Conservation (phyloP, 2,888 invertebrate genomes). For the Polyommatus icarus region DNA sequence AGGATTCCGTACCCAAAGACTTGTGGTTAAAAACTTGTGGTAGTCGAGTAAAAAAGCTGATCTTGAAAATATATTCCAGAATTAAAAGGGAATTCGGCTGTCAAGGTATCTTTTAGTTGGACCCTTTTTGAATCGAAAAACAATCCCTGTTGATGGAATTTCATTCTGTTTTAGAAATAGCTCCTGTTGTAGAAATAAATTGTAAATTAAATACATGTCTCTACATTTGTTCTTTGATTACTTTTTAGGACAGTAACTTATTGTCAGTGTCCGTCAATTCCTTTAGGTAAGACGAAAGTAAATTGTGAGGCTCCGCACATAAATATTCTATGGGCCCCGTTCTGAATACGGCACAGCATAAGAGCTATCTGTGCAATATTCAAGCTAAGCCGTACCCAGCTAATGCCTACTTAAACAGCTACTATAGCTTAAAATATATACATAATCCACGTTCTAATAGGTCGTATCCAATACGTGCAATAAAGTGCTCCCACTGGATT, state of each 20-base stretch:
- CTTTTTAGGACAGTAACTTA: no score
- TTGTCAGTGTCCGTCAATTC: not conserved
- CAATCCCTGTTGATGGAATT: not conserved
- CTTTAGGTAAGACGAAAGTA: not conserved
- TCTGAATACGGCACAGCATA: no score
- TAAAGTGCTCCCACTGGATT: not conserved
- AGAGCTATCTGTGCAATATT: no score
- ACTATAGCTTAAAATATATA: not conserved
- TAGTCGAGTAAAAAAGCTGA: no score
- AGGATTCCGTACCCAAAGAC: no score
- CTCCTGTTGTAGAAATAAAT: not conserved
- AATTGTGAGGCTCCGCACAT: not conserved
- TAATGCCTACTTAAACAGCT: no score
- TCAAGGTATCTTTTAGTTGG: not conserved
- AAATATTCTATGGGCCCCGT: no score
- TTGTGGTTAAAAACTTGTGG: no score
- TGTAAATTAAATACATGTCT: not conserved
- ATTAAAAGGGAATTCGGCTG: not conserved
- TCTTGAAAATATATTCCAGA: not conserved
- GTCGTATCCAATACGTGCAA: not conserved
- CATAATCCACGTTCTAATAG: conserved; percentile 1
- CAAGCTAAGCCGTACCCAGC: no score
- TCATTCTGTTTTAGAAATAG: not conserved
- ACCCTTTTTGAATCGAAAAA: not conserved
- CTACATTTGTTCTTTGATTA: not conserved